A percentile compares a stretch with the other conserved stretches of the same genome.
Conservation (phyloP, 2,888 invertebrate genomes). For the Drosophila colorata region DNA sequence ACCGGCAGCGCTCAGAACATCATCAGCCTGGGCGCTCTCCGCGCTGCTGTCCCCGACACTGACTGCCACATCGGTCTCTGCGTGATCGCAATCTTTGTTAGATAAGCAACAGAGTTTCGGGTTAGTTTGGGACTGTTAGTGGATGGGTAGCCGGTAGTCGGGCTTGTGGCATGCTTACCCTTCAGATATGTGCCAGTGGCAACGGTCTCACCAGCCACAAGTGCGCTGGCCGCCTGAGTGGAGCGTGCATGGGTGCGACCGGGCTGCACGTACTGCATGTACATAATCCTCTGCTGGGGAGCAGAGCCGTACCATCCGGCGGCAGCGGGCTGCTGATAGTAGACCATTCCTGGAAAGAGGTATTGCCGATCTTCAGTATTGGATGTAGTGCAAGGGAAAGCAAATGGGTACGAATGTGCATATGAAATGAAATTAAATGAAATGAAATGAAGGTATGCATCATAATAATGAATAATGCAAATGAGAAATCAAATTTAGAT, state of each 20-base stretch:
- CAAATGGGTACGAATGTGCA: conserved; percentile 7
- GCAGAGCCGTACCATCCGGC: conserved; percentile 75
- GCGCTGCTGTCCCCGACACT: conserved; percentile 56
- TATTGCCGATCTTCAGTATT: conserved; percentile 67
- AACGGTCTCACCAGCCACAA: conserved; percentile 84
- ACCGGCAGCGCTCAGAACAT: conserved; percentile 76
- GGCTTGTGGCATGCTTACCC: conserved; percentile 70
- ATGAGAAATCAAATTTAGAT: no score
- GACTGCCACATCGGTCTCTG: conserved; percentile 78
- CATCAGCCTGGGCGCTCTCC: conserved; percentile 71
- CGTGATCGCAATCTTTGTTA: conserved; percentile 83
- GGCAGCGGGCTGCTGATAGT: conserved; percentile 83
- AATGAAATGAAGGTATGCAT: conserved; percentile 4
- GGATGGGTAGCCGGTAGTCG: neutral
- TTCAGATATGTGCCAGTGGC: conserved; percentile 84
- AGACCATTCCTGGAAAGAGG: conserved; percentile 80
- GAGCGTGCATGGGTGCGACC: conserved; percentile 81
- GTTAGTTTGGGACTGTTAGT: conserved; percentile 36
- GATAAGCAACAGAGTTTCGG: conserved; percentile 27
- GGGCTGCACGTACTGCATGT: conserved; percentile 84
- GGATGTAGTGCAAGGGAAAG: conserved; percentile 3
- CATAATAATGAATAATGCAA: no score
- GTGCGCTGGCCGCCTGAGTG: conserved; percentile 83
- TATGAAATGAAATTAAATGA: conserved; percentile 11
- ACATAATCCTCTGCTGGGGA: conserved; percentile 81